Percentiles rank a stretch among this genome's conserved stretches.
Conservation (phyloP, 2,113 vertebrate genomes). For the Rhodinocichla rosea region DNA sequence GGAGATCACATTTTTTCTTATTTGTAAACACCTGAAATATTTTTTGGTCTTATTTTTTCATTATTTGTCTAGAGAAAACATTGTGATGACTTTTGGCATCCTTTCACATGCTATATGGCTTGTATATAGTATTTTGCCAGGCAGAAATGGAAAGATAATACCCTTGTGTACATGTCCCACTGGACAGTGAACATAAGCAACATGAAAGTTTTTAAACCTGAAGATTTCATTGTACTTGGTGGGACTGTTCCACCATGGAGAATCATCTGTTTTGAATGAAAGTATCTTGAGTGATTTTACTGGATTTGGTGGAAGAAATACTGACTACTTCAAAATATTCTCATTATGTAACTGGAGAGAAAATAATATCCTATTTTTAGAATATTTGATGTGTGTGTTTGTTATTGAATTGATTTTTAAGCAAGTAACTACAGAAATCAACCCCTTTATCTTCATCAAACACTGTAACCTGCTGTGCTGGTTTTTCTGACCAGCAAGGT, state of each 20-base stretch:
- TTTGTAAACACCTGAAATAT: background rate
- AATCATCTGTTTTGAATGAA: background rate
- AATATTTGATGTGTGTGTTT: background rate
- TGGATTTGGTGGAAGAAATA: background rate
- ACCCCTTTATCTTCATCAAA: background rate
- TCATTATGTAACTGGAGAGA: background rate
- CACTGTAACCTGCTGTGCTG: background rate
- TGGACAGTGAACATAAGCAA: background rate
- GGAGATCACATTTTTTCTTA: background rate
- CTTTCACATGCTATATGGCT: background rate
- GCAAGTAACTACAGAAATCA: background rate
- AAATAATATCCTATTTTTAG: background rate
- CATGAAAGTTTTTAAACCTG: background rate
- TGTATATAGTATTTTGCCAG: background rate
- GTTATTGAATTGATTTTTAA: background rate
- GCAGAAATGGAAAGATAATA: background rate
- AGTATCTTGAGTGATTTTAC: background rate
- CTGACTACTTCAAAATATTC: background rate
- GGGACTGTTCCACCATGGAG: background rate
- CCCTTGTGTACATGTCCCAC: too few relatives aligned
- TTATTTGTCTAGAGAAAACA: background rate
- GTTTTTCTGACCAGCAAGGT: background rate
- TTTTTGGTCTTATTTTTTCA: background rate
- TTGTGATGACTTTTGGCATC: background rate
- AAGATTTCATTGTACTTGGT: background rate